These are phyloP conservation scores for Mystacides longicornis DNA, from an alignment of 2,888 invertebrate species.

Conservation along the genomic window DNA sequence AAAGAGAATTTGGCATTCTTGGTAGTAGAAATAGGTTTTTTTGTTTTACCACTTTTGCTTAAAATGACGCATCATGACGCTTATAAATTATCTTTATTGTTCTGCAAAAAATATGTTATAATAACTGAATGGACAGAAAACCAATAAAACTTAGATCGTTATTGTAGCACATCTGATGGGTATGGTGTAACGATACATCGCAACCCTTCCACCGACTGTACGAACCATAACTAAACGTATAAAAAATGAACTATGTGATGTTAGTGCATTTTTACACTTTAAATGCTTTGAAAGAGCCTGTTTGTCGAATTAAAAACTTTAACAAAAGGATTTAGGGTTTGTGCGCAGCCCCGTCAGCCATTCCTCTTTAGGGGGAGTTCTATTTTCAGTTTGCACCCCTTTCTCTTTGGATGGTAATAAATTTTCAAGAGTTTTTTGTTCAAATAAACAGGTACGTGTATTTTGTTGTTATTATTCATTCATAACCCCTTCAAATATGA, in stretches of 20 bases:
- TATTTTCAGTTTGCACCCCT: conserved; percentile 24
- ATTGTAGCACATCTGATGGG: too few species aligned
- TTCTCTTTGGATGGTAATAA: conserved; percentile 18
- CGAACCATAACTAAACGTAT: conserved; percentile 24
- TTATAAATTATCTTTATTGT: too few species aligned
- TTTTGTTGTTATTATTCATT: conserved; percentile 24
- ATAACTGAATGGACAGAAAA: too few species aligned
- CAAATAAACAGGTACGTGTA: conserved; percentile 25
- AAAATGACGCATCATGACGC: too few species aligned
- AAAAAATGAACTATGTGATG: conserved; percentile 23
- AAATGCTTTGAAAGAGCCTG: conserved; percentile 25
- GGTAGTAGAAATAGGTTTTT: too few species aligned
- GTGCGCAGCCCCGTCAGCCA: conserved; percentile 12
- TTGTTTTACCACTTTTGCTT: too few species aligned
- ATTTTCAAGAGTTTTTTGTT: conserved; percentile 25
- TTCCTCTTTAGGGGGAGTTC: conserved; percentile 22
- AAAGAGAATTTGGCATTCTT: too few species aligned
- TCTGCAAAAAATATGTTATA: too few species aligned
- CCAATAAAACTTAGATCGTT: too few species aligned
- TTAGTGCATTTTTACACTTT: conserved; percentile 24
- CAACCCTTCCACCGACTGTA: neutral
- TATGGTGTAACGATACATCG: conserved; percentile 2
- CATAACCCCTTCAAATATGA: conserved; percentile 22
- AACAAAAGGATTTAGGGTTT: conserved; percentile 24
- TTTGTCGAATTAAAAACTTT: conserved; percentile 26